phyloP scores from a whole-genome alignment of 2,797 vertebrate genomes.

The Lacerta bilineata region DNA sequence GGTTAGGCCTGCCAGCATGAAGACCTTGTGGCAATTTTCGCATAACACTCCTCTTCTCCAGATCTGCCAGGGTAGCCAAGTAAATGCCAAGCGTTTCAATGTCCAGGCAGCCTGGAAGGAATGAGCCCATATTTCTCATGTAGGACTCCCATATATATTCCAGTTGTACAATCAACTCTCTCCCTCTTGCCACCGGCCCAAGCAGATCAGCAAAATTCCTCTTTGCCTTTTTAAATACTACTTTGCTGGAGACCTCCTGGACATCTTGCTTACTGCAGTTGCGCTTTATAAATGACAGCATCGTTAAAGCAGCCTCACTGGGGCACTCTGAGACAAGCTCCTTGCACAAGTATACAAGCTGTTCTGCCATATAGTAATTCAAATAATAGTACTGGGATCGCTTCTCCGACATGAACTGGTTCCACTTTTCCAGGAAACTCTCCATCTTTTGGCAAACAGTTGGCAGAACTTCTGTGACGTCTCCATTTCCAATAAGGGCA shows the following conservation, averaged over 20 bases:
- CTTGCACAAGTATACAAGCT: constrained; percentile 90
- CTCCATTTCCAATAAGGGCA: constrained; percentile 80
- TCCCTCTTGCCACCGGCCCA: not conserved
- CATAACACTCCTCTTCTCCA: constrained; percentile 37
- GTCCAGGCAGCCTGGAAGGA: constrained; percentile 86
- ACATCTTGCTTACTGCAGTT: constrained; percentile 81
- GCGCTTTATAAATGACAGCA: constrained; percentile 91
- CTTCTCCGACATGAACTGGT: constrained; percentile 85
- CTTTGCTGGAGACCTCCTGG: not conserved
- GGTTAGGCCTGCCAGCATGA: constrained; percentile 85
- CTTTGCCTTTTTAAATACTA: rapidly evolving
- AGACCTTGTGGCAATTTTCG: constrained; percentile 86
- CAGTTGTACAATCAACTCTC: constrained; percentile 62
- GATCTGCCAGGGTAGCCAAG: constrained; percentile 78
- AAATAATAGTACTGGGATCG: constrained; percentile 87
- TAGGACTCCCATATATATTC: constrained; percentile 84
- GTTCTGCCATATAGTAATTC: constrained; percentile 95
- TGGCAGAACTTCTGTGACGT: constrained; percentile 81
- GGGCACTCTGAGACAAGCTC: constrained; percentile 79
- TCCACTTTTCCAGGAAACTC: constrained; percentile 86
- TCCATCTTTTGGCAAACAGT: constrained; percentile 91
- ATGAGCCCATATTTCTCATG: constrained; percentile 81
- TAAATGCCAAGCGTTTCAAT: constrained; percentile 84
- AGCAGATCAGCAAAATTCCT: not conserved
- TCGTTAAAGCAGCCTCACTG: constrained; percentile 82